Conservation (phyloP, 2,113 vertebrate species). For the Cololabis saira region DNA sequence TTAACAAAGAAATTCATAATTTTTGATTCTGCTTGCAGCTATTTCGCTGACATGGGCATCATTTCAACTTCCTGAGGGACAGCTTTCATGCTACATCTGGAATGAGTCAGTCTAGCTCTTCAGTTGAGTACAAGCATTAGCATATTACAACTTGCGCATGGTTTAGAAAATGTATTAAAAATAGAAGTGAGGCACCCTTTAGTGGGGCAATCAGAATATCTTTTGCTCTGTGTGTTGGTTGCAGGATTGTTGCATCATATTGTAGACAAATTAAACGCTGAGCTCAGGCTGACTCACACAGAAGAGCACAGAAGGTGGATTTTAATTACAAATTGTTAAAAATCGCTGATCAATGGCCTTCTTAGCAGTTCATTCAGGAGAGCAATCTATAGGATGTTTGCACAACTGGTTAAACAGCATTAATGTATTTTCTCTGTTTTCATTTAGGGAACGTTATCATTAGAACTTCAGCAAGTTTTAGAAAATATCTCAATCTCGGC, state of each 20-base stretch:
- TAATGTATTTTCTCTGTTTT: neutral
- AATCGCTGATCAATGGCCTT: conserved; percentile 41
- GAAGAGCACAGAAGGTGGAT: conserved; percentile 17
- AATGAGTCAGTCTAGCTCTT: conserved; percentile 29
- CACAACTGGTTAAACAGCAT: neutral
- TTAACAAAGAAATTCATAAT: conserved; percentile 24
- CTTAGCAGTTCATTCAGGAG: conserved; percentile 16
- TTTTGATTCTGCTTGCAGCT: conserved; percentile 16
- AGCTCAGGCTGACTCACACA: conserved; percentile 49
- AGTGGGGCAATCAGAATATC: conserved; percentile 32
- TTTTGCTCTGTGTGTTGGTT: conserved; percentile 28
- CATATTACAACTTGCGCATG: neutral
- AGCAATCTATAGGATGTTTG: neutral
- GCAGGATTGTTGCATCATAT: conserved; percentile 59
- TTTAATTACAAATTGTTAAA: conserved; percentile 35
- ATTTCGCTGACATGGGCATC: conserved; percentile 49
- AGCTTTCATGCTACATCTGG: conserved; percentile 16
- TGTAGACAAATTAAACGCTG: conserved; percentile 28
- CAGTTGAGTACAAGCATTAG: conserved; percentile 10
- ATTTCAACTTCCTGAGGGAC: conserved; percentile 16
- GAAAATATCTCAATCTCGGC: neutral
- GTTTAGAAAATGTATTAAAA: conserved; percentile 42
- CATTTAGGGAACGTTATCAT: neutral
- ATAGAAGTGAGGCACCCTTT: conserved; percentile 16
- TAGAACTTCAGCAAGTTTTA: conserved; percentile 3